Evolutionary conservation across 2,888 invertebrate species (phyloP).

Genomic region (Catocala nupta): DNA sequence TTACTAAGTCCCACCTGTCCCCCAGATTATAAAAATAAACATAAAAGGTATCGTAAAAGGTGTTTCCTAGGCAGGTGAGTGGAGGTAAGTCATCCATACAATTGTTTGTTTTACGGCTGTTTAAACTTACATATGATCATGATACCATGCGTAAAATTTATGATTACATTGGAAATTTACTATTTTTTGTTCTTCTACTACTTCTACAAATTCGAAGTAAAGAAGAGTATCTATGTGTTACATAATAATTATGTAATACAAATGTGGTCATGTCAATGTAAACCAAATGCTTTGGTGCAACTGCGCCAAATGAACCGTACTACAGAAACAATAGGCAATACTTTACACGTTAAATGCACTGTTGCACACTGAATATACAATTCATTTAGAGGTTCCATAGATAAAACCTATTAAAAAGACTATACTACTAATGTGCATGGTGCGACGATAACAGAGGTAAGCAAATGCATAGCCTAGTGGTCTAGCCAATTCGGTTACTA

Average conservation of each 20-base stretch:
- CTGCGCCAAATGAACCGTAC: conserved; percentile 64
- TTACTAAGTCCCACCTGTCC: conserved; percentile 8
- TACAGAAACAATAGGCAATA: conserved; percentile 69
- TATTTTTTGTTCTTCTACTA: neutral
- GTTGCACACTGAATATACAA: conserved; percentile 58
- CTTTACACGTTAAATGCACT: conserved; percentile 68
- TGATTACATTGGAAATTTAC: conserved; percentile 1
- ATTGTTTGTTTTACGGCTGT: conserved; percentile 5
- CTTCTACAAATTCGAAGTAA: neutral
- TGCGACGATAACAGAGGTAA: too few species aligned
- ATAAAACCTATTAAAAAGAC: conserved; percentile 5
- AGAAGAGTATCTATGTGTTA: too few species aligned
- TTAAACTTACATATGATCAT: neutral
- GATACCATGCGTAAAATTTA: conserved; percentile 1
- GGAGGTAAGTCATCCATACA: neutral
- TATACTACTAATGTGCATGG: neutral
- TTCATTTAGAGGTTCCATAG: conserved; percentile 32
- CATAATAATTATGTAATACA: neutral
- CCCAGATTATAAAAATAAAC: conserved; percentile 7
- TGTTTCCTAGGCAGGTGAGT: conserved; percentile 19
- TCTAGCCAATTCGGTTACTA: too few species aligned
- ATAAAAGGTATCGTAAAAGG: conserved; percentile 13
- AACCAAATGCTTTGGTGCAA: conserved; percentile 50
- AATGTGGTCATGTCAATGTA: conserved; percentile 19
- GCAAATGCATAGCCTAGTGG: too few species aligned